Evolutionary conservation across 1,140 invertebrate species (phyloP).

Genomic region (Drosophila tristis): DNA sequence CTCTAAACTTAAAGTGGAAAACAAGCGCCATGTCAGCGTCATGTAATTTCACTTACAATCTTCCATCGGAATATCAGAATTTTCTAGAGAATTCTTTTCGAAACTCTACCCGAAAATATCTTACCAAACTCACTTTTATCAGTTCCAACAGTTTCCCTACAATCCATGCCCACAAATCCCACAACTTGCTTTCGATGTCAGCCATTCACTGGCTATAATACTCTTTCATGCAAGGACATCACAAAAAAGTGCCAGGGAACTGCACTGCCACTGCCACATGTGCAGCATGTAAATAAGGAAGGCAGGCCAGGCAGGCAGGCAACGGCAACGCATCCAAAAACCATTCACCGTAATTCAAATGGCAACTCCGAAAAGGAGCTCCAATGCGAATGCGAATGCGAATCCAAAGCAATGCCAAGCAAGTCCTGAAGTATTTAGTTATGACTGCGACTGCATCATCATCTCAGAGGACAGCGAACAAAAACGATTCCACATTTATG

Average conservation of each 20-base stretch:
- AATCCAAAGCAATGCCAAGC: not conserved
- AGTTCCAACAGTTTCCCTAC: not conserved
- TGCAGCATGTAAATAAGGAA: slow-evolving; percentile 58
- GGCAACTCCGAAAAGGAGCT: slow-evolving; percentile 36
- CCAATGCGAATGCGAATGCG: too few relatives aligned
- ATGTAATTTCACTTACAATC: too few relatives aligned
- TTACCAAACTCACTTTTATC: too few relatives aligned
- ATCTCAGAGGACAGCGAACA: slow-evolving; percentile 17
- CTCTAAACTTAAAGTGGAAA: too few relatives aligned
- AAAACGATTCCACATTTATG: slow-evolving; percentile 67
- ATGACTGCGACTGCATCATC: slow-evolving; percentile 40
- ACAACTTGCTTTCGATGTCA: slow-evolving; percentile 23
- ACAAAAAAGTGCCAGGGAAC: slow-evolving; percentile 18
- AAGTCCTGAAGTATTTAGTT: slow-evolving; percentile 50
- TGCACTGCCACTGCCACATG: too few relatives aligned
- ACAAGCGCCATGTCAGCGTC: too few relatives aligned
- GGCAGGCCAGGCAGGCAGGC: not conserved
- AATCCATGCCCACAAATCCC: slow-evolving; percentile 2
- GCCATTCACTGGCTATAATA: slow-evolving; percentile 17
- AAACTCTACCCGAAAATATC: too few relatives aligned
- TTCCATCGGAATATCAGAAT: too few relatives aligned
- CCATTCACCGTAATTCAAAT: slow-evolving; percentile 53
- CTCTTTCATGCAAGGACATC: slow-evolving; percentile 12
- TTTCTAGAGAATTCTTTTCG: too few relatives aligned
- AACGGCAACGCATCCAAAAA: slow-evolving; percentile 24